These are phyloP conservation scores for Pithys albifrons DNA, from an alignment of 2,113 vertebrate genomes.

Conservation along the genomic window DNA sequence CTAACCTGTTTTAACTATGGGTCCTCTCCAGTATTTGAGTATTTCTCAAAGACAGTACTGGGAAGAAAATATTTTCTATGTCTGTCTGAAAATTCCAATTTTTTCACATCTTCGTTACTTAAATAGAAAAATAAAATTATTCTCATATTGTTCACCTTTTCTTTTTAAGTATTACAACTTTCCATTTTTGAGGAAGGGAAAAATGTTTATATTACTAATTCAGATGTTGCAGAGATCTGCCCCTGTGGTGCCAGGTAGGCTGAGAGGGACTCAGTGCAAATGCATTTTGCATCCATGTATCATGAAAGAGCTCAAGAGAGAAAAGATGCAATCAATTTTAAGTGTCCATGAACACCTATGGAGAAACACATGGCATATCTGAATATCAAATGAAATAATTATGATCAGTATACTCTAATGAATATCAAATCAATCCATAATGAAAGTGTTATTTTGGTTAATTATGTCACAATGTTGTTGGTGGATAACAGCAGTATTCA, in stretches of 20 bases:
- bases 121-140: neutral
- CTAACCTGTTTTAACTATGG: neutral
- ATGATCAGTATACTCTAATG: constrained; percentile 23
- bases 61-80: neutral
- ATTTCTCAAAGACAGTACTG: neutral
- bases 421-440: constrained; percentile 29
- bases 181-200: neutral
- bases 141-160: neutral
- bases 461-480: constrained; percentile 7
- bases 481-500: neutral
- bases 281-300: constrained; percentile 32
- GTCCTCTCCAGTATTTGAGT: neutral
- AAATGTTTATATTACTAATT: constrained; percentile 2
- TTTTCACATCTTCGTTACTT: neutral
- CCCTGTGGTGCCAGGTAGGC: neutral
- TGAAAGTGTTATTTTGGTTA: constrained; percentile 49
- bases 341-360: constrained; percentile 24
- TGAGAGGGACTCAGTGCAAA: neutral
- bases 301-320: constrained; percentile 26
- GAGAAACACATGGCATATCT: constrained; percentile 31
- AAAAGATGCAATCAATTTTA: constrained; percentile 48
- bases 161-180: neutral
- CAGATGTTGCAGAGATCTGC: neutral
- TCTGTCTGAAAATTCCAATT: neutral
- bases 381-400: constrained; percentile 57